Conservation (phyloP, 2,888 invertebrate genomes). For the Himalopsyche japonica region DNA sequence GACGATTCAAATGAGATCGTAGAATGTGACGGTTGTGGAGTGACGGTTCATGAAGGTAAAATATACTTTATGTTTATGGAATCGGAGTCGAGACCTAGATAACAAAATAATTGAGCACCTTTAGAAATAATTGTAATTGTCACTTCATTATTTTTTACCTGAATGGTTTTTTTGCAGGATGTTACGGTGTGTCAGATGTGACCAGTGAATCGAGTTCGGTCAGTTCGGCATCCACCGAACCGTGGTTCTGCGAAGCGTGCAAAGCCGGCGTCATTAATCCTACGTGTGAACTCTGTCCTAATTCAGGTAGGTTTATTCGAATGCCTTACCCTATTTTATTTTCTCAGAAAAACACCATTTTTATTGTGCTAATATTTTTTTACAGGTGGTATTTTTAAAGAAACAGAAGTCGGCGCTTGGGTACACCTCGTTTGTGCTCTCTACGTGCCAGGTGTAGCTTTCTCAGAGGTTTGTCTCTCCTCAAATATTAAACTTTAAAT, state of each 20-base stretch:
- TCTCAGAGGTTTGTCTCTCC: constrained; percentile 74
- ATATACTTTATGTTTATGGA: not conserved
- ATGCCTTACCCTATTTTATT: too few species aligned
- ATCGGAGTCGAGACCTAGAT: not conserved
- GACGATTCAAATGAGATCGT: constrained; percentile 95
- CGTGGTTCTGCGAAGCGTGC: constrained; percentile 99
- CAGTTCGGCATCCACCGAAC: constrained; percentile 94
- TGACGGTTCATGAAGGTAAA: constrained; percentile 91
- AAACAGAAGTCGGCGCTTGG: constrained; percentile 97
- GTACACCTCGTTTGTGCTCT: constrained; percentile 97
- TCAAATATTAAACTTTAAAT: too few species aligned
- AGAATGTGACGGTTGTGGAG: constrained; percentile 95
- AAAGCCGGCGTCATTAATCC: constrained; percentile 88
- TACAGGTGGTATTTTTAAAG: constrained; percentile 87
- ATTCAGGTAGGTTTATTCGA: constrained; percentile 61
- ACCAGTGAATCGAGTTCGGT: constrained; percentile 90
- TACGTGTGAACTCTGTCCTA: constrained; percentile 94
- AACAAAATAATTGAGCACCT: not conserved
- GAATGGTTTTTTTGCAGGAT: constrained; percentile 66
- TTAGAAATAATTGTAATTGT: not conserved
- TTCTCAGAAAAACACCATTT: not conserved
- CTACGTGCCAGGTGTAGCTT: constrained; percentile 96
- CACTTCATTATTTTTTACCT: too few species aligned
- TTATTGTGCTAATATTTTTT: constrained; percentile 26
- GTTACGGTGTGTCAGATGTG: constrained; percentile 92